Conservation (phyloP, 2,888 invertebrate genomes). For the Sinhomidia bicolor region DNA sequence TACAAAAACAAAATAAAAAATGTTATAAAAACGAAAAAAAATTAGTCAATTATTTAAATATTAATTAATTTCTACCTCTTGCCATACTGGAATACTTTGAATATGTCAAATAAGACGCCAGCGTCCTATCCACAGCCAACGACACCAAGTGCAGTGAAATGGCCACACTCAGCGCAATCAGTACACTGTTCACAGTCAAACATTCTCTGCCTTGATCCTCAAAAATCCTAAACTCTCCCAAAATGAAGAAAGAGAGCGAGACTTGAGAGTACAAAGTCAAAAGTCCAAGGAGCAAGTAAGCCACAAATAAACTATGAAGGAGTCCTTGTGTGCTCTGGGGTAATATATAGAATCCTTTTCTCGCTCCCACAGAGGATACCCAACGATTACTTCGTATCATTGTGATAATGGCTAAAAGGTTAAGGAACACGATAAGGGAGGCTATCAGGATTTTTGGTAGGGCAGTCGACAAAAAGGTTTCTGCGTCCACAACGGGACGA, state of each 20-base stretch:
- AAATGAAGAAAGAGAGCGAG: slow-evolving; percentile 76
- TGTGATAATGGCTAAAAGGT: slow-evolving; percentile 76
- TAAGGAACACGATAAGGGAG: slow-evolving; percentile 77
- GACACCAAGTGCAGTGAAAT: slow-evolving; percentile 77
- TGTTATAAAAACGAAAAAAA: neutral
- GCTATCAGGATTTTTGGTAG: slow-evolving; percentile 79
- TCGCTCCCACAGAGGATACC: slow-evolving; percentile 67
- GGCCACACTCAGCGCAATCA: slow-evolving; percentile 75
- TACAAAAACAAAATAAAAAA: slow-evolving; percentile 27
- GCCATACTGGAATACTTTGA: slow-evolving; percentile 75
- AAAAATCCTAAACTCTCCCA: slow-evolving; percentile 77
- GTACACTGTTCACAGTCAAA: slow-evolving; percentile 75
- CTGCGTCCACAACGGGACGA: slow-evolving; percentile 77
- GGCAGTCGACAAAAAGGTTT: slow-evolving; percentile 77
- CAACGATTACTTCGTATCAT: slow-evolving; percentile 77
- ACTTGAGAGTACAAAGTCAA: slow-evolving; percentile 78
- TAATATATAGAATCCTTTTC: slow-evolving; percentile 75
- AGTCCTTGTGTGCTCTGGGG: slow-evolving; percentile 78
- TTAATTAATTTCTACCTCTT: no score
- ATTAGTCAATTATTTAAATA: no score
- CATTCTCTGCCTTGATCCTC: slow-evolving; percentile 79
- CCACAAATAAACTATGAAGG: slow-evolving; percentile 76
- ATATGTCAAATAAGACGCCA: slow-evolving; percentile 75
- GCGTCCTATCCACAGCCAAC: slow-evolving; percentile 77
- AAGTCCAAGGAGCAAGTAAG: slow-evolving; percentile 76